Evolutionary conservation across 2,888 invertebrate genomes (phyloP).

Genomic region (Cephus pygmeus): DNA sequence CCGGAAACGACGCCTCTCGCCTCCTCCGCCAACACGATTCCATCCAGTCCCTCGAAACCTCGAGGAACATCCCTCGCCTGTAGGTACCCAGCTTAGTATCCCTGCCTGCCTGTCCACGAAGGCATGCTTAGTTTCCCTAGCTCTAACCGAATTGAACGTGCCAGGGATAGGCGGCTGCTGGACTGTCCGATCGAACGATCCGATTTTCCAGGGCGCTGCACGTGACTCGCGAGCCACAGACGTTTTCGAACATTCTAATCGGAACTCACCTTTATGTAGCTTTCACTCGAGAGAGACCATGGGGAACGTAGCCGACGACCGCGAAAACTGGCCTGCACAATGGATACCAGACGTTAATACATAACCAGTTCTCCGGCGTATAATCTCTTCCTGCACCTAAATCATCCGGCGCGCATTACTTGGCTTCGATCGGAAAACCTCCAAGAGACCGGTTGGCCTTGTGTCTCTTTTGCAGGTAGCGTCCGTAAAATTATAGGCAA

Average conservation of each 20-base stretch:
- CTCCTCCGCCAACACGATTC: neutral
- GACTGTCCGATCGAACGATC: neutral
- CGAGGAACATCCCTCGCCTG: neutral
- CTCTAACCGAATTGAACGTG: neutral
- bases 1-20: constrained; percentile 31
- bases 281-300: neutral
- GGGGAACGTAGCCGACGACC: neutral
- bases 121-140: neutral
- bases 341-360: neutral
- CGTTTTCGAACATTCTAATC: neutral
- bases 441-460: constrained; percentile 7
- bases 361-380: neutral
- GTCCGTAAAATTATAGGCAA: neutral
- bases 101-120: neutral
- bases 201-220: constrained; percentile 27
- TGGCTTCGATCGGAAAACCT: neutral
- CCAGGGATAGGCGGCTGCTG: neutral
- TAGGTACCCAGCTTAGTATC: neutral
- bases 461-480: neutral
- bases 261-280: neutral
- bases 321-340: neutral
- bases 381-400: constrained; percentile 6
- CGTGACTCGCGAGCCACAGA: neutral
- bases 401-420: neutral
- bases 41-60: neutral